Conservation (phyloP, 2,797 vertebrate species). For the Sebastes jordani region DNA sequence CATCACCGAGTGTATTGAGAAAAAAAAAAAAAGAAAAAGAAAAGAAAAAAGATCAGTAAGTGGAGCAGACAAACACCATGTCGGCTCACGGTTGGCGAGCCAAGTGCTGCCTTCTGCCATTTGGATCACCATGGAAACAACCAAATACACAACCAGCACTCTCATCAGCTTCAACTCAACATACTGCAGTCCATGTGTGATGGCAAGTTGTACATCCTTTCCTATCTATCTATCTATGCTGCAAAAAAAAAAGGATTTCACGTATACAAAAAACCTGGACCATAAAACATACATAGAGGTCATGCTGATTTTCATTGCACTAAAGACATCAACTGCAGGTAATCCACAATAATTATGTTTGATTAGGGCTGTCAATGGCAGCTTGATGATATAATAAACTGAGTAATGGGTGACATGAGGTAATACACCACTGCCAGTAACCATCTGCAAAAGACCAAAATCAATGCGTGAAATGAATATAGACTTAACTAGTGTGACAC, state of each 20-base stretch:
- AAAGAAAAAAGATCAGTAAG: slow-evolving; percentile 18
- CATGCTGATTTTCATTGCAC: neutral
- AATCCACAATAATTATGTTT: neutral
- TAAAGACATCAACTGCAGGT: neutral
- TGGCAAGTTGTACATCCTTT: slow-evolving; percentile 10
- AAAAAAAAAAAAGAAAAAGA: neutral
- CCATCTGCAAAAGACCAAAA: neutral
- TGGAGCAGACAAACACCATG: slow-evolving; percentile 65
- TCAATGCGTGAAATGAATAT: neutral
- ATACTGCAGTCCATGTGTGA: slow-evolving; percentile 51
- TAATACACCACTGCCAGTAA: neutral
- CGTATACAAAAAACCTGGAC: neutral
- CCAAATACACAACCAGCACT: slow-evolving; percentile 71
- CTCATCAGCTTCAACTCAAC: slow-evolving; percentile 50
- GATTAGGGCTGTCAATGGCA: neutral
- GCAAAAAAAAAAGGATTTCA: neutral
- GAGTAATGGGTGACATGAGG: neutral
- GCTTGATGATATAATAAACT: neutral
- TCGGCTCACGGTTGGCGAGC: slow-evolving; percentile 67
- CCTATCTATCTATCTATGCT: neutral
- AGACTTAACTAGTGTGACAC: neutral
- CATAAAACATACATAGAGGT: neutral
- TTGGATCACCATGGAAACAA: slow-evolving; percentile 82
- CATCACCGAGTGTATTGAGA: slow-evolving; percentile 31
- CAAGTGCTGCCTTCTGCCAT: slow-evolving; percentile 74